Evolutionary conservation across 1,140 invertebrate genomes (phyloP).

Genomic region (Tigriopus japonicus): DNA sequence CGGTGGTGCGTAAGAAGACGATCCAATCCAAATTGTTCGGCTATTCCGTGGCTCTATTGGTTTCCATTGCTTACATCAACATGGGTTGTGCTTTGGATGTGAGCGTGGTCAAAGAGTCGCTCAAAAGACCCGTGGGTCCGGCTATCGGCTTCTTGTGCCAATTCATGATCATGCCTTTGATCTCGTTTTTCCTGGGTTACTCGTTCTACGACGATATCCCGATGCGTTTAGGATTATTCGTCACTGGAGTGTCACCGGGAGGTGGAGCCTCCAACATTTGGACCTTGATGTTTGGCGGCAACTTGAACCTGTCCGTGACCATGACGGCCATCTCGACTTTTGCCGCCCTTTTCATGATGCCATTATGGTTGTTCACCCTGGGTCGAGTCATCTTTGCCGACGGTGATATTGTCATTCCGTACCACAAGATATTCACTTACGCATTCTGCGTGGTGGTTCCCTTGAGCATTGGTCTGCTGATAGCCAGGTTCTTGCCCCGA

Average conservation of each 20-base stretch:
- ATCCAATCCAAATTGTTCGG: slow-evolving; percentile 55
- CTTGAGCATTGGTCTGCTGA: slow-evolving; percentile 29
- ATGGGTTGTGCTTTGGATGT: slow-evolving; percentile 79
- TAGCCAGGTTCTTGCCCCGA: slow-evolving; percentile 34
- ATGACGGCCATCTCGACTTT: slow-evolving; percentile 23
- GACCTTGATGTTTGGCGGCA: slow-evolving; percentile 67
- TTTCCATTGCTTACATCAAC: slow-evolving; percentile 71
- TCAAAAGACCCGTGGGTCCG: slow-evolving; percentile 60
- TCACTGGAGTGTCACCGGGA: slow-evolving; percentile 40
- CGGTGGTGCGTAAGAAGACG: slow-evolving; percentile 39
- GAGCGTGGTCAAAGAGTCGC: slow-evolving; percentile 41
- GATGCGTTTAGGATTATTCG: slow-evolving; percentile 12
- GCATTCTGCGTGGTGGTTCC: slow-evolving; percentile 63
- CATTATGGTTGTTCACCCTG: slow-evolving; percentile 18
- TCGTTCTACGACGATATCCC: slow-evolving; percentile 2
- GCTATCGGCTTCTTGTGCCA: slow-evolving; percentile 60
- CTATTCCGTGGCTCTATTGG: slow-evolving; percentile 49
- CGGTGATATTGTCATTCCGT: slow-evolving; percentile 54
- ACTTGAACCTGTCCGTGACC: slow-evolving; percentile 39
- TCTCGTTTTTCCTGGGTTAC: slow-evolving; percentile 29
- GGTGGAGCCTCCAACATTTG: slow-evolving; percentile 92
- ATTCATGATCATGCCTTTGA: slow-evolving; percentile 72
- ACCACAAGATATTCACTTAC: slow-evolving; percentile 49
- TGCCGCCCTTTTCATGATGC: slow-evolving; percentile 18
- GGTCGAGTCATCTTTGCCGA: slow-evolving; percentile 45